These are phyloP conservation scores for Itoplectis maculator DNA, from an alignment of 2,888 invertebrate genomes.

Conservation along the genomic window DNA sequence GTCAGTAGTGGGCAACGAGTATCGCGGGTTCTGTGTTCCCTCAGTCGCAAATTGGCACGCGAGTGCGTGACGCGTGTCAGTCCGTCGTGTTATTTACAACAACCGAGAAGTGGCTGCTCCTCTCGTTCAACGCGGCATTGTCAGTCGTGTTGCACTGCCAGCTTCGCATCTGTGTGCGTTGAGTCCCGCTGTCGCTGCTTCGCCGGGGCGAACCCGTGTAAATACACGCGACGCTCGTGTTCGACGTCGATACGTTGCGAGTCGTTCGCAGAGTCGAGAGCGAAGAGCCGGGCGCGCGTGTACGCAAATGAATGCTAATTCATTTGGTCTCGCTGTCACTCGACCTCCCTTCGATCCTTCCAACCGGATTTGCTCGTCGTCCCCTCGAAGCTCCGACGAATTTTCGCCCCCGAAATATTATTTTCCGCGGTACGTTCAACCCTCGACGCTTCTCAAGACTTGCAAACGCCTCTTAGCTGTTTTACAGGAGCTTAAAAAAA, in stretches of 20 bases:
- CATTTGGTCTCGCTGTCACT: constrained; percentile 63
- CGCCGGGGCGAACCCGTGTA: constrained; percentile 54
- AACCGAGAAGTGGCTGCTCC: constrained; percentile 65
- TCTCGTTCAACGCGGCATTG: constrained; percentile 66
- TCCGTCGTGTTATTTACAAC: constrained; percentile 66
- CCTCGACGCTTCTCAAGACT: too few relatives aligned
- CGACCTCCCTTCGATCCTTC: constrained; percentile 19
- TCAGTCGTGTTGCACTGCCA: constrained; percentile 50
- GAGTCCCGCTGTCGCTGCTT: constrained; percentile 19
- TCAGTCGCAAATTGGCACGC: constrained; percentile 67
- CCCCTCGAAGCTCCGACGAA: too few relatives aligned
- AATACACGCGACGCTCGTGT: constrained; percentile 66
- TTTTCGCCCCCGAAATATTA: too few relatives aligned
- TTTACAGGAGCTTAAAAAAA: too few relatives aligned
- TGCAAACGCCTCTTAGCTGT: too few relatives aligned
- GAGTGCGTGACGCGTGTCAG: constrained; percentile 67
- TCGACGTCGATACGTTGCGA: constrained; percentile 68
- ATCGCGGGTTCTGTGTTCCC: constrained; percentile 1
- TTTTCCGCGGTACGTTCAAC: too few relatives aligned
- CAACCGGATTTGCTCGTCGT: neutral
- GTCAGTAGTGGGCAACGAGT: too few relatives aligned
- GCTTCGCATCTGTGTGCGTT: constrained; percentile 10
- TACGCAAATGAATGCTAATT: constrained; percentile 78
- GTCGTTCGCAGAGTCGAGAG: constrained; percentile 24
- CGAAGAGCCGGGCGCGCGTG: constrained; percentile 55